Percentiles rank a stretch among this genome's conserved stretches.
Evolutionary conservation across 2,113 vertebrate genomes (phyloP).

Genomic region (Alectura lathami): DNA sequence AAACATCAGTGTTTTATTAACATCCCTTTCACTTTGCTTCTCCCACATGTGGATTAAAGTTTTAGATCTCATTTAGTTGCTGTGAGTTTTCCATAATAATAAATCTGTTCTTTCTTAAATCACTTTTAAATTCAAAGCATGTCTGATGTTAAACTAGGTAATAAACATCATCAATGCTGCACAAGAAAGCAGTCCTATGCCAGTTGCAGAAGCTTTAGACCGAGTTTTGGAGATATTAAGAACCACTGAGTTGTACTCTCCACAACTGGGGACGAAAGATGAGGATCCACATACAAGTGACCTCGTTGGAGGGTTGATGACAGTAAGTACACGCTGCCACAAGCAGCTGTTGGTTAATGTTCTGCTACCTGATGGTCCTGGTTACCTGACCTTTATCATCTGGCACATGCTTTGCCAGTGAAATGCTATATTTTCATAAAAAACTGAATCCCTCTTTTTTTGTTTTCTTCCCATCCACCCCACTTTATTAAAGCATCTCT

Average conservation of each 20-base stretch:
- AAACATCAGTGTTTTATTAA: not conserved
- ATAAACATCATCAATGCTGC: conserved; percentile 97
- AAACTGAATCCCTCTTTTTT: not conserved
- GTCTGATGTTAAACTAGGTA: conserved; percentile 76
- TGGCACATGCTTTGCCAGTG: not conserved
- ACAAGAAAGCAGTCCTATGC: conserved; percentile 93
- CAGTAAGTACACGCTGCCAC: conserved; percentile 78
- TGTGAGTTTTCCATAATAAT: not conserved
- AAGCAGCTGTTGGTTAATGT: not conserved
- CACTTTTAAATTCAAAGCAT: not conserved
- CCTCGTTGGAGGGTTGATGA: conserved; percentile 94
- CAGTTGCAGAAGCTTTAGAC: conserved; percentile 93
- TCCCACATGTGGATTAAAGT: not conserved
- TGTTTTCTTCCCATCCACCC: fast-evolving
- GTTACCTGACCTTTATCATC: not conserved
- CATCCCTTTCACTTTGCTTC: not conserved
- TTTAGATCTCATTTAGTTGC: not conserved
- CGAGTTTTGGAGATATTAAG: conserved; percentile 95
- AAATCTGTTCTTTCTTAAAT: not conserved
- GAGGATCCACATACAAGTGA: conserved; percentile 95
- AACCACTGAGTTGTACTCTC: conserved; percentile 95
- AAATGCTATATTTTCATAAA: not conserved
- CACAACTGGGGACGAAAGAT: conserved; percentile 91
- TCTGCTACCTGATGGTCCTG: not conserved
- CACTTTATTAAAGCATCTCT: not conserved